These are phyloP conservation scores for Cyphomyrus plagiostoma DNA, from an alignment of 2,113 vertebrate species.

Conservation along the genomic window DNA sequence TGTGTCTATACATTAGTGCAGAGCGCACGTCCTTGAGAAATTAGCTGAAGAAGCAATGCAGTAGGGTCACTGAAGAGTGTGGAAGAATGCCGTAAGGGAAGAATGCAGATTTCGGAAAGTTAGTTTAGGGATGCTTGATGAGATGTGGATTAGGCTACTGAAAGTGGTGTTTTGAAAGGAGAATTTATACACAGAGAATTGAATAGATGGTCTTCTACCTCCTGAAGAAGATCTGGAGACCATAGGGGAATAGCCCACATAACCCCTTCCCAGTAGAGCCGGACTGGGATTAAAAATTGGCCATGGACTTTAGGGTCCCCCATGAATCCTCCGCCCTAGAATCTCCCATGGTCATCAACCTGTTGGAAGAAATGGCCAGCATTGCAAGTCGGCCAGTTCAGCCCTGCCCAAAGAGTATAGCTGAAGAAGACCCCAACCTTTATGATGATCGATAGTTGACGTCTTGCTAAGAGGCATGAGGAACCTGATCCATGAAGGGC, in stretches of 20 bases:
- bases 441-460: not conserved
- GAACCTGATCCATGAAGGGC: not conserved
- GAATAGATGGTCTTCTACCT: not conserved
- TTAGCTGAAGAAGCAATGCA: not conserved
- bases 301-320: not conserved
- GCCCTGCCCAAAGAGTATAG: not conserved
- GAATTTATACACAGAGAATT: not conserved
- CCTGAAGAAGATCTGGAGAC: not conserved
- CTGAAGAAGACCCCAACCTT: not conserved
- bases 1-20: constrained; percentile 19
- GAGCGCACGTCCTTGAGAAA: constrained; percentile 13
- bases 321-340: not conserved
- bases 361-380: not conserved
- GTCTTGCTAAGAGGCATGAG: not conserved
- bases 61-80: not conserved
- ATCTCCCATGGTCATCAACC: not conserved
- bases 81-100: not conserved
- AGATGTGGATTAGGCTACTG: not conserved
- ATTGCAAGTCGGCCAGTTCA: not conserved
- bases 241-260: not conserved
- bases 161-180: not conserved
- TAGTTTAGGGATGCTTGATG: not conserved
- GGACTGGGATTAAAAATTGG: not conserved
- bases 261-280: not conserved
- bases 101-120: not conserved